Base-by-base conservation (phyloP, 2,888 invertebrate genomes). In the Ormyrus pomaceus region DNA sequence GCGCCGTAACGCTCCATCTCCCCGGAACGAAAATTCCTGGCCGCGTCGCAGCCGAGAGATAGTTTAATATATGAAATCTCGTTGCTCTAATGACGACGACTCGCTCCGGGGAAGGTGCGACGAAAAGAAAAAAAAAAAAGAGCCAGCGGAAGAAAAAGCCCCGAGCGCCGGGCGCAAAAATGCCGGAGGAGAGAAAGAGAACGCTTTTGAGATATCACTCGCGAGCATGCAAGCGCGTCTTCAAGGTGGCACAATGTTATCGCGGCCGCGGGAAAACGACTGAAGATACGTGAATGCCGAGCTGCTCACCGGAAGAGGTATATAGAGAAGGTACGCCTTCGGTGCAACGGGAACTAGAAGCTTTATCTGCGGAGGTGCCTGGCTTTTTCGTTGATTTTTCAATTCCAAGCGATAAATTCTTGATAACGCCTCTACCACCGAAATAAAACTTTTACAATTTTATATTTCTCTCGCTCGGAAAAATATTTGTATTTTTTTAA, bases 21-120 rank as follows among this genome's bases (percentile, higher is more conserved):
- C 11, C 7, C 56, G 19, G 53, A 48, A 79, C 68, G 68, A 79
- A 69, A 70, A 69, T 69, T 64, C 53, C 56, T 34, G 50, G 53
- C 13, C 2, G n/a, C 7, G 11, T 46, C 59, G 55, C 77, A 45
- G 45, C 10, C 53, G 10, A 64, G 55, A 70, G 70, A 79, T 75
- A 70, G 69, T 79, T 79, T 70, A 79, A 79, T 79, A 75, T 83
- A 83, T 80, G 83, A 83, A 84, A 84, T 81, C 82, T 81, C 83
- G 80, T 74, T 64, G 72, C 77, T 62, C 80, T 83, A 84, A 84
- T 79, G 83, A 83, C 83, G 83, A 75, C 34, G 74, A 69, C 72
- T 61, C 53, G 61, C 66, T 64, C 19, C 51, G 71, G 59, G 65
- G 65, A 34, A 77, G 65, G 71, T 58, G 58, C 46, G 9, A 11